Conservation (phyloP, 53 echinoderm and acorn worm genomes). For the Echinometra lucunter region DNA sequence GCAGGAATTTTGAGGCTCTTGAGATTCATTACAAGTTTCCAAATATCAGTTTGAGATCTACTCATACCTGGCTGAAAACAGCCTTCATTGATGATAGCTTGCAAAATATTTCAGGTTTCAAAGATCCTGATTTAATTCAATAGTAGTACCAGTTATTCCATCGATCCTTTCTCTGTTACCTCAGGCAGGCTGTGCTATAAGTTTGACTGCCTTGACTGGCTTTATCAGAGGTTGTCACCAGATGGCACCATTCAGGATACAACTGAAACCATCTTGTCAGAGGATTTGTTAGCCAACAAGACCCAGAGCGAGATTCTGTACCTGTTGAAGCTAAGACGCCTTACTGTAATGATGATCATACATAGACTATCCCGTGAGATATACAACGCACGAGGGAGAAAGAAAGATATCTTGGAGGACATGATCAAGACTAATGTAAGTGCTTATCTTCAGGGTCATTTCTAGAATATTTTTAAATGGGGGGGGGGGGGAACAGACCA, state of each 20-base stretch:
- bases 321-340: conserved; percentile 25
- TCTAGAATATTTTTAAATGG: too few species aligned
- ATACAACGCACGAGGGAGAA: background rate
- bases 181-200: conserved; percentile 7
- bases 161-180: background rate
- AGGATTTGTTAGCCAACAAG: background rate
- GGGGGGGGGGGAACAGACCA: too few species aligned
- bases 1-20: too few species aligned
- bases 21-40: too few species aligned
- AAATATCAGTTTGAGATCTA: too few species aligned
- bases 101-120: too few species aligned
- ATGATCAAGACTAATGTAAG: background rate
- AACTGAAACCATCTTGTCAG: background rate
- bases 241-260: background rate
- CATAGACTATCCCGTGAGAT: background rate
- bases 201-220: conserved; percentile 54
- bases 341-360: background rate
- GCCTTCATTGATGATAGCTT: too few species aligned
- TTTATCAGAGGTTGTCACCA: conserved; percentile 3
- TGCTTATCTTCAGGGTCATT: background rate
- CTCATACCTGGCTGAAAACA: too few species aligned
- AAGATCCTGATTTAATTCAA: too few species aligned
- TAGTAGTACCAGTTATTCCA: too few species aligned
- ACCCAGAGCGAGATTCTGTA: background rate
- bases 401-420: background rate